A percentile compares a stretch with the other conserved stretches of the same genome.
Conservation (phyloP, 2,797 vertebrate genomes). For the Acipenser oxyrinchus region DNA sequence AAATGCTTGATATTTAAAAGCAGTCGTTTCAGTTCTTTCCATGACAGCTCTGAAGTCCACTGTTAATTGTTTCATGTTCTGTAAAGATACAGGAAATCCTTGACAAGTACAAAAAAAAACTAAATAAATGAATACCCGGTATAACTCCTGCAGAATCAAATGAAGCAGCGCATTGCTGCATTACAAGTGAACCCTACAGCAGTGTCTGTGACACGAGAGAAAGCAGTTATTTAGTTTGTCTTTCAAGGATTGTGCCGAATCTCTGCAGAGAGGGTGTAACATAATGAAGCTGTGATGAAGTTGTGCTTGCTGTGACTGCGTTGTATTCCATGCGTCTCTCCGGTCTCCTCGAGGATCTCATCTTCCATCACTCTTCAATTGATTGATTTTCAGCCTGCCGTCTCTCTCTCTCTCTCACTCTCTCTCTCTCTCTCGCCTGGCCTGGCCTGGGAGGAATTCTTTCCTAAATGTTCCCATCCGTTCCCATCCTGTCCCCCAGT, state of each 20-base stretch:
- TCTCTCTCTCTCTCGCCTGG: slow-evolving; percentile 9
- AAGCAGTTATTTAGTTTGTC: not conserved
- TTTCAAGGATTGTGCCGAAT: slow-evolving; percentile 46
- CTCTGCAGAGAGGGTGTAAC: slow-evolving; percentile 24
- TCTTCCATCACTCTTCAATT: slow-evolving; percentile 1
- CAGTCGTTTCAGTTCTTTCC: not conserved
- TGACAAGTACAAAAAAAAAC: not conserved
- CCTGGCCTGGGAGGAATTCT: not conserved
- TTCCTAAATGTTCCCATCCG: slow-evolving; percentile 20
- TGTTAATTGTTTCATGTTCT: not conserved
- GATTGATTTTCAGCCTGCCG: not conserved
- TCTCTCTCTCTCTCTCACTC: slow-evolving; percentile 8
- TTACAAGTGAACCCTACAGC: not conserved
- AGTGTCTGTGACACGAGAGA: not conserved
- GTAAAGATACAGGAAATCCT: slow-evolving; percentile 19
- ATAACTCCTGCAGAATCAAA: not conserved
- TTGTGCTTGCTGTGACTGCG: slow-evolving; percentile 24
- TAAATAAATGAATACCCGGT: not conserved
- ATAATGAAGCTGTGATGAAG: slow-evolving; percentile 4
- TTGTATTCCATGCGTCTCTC: slow-evolving; percentile 19
- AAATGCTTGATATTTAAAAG: not conserved
- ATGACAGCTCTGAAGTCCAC: not conserved
- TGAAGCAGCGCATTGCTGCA: not conserved
- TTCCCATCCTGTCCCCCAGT: slow-evolving; percentile 34
- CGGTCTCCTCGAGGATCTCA: not conserved